These are phyloP conservation scores for Eudemis profundana DNA, from an alignment of 2,888 invertebrate genomes.

Conservation along the genomic window DNA sequence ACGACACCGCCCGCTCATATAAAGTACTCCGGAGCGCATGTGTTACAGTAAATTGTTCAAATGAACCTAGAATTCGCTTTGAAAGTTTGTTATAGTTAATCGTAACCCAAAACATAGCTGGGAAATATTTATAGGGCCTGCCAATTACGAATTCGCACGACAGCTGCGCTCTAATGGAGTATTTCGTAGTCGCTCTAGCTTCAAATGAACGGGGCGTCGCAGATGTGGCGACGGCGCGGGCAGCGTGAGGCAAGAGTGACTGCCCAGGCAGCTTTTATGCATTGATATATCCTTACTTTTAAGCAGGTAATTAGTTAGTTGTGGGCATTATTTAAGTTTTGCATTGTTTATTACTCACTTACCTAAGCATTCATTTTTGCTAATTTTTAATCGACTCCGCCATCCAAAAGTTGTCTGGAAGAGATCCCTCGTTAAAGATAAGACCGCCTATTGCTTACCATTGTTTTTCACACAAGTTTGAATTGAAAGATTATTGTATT, in stretches of 20 bases:
- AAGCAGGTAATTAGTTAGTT: too few relatives aligned
- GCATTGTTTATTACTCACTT: too few relatives aligned
- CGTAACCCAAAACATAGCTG: slow-evolving; percentile 52
- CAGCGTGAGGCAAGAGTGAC: slow-evolving; percentile 39
- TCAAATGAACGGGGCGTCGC: slow-evolving; percentile 74
- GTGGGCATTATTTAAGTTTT: too few relatives aligned
- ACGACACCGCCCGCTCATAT: slow-evolving; percentile 1
- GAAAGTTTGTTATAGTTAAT: slow-evolving; percentile 46
- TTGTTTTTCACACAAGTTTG: too few relatives aligned
- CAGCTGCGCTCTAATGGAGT: slow-evolving; percentile 78
- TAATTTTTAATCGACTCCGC: too few relatives aligned
- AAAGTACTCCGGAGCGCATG: slow-evolving; percentile 1
- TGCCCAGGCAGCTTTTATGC: slow-evolving; percentile 34
- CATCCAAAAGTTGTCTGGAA: too few relatives aligned
- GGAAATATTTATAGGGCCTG: slow-evolving; percentile 69
- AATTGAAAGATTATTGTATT: too few relatives aligned
- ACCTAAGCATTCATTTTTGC: too few relatives aligned
- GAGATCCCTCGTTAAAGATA: too few relatives aligned
- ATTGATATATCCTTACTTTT: too few relatives aligned
- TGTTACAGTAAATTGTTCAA: slow-evolving; percentile 25
- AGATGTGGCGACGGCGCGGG: slow-evolving; percentile 67
- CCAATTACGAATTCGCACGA: slow-evolving; percentile 73
- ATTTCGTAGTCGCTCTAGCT: slow-evolving; percentile 78
- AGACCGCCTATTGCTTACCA: too few relatives aligned
- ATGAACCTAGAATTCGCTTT: slow-evolving; percentile 27